Conservation (phyloP, 2,797 vertebrate species). For the Halcyon leucocephala region DNA sequence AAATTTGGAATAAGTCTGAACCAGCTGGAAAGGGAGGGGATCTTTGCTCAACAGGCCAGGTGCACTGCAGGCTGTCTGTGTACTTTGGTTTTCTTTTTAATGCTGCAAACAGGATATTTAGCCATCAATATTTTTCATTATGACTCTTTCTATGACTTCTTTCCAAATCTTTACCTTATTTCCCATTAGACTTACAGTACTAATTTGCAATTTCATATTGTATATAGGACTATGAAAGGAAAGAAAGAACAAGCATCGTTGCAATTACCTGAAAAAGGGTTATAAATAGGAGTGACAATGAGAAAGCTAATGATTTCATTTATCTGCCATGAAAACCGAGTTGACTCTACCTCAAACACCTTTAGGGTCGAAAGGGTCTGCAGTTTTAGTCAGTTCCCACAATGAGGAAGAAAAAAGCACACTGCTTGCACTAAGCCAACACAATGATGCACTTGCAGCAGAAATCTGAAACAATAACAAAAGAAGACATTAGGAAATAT, state of each 20-base stretch:
- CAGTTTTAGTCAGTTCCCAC: conserved; percentile 81
- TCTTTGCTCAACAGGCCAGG: conserved; percentile 9
- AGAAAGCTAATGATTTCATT: background rate
- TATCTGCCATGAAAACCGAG: conserved; percentile 85
- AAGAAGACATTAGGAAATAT: background rate
- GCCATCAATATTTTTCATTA: background rate
- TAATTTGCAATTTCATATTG: background rate
- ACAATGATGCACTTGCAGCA: background rate
- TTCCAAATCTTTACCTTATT: conserved; percentile 44
- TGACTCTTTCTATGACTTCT: background rate
- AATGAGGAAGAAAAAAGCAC: background rate
- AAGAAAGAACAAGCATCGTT: background rate
- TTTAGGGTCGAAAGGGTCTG: conserved; percentile 85
- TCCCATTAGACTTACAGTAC: conserved; percentile 12
- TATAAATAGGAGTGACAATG: background rate
- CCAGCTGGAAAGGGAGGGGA: background rate
- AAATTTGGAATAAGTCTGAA: conserved; percentile 7
- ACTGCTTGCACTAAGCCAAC: background rate
- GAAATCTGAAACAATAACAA: background rate
- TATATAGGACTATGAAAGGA: background rate
- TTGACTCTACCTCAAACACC: conserved; percentile 83
- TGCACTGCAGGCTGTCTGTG: background rate
- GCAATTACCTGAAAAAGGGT: background rate
- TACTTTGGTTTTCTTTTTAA: background rate
- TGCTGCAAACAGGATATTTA: background rate